These are phyloP conservation scores for Leptodactylus fallax DNA, from an alignment of 2,797 vertebrate genomes.

Conservation along the genomic window DNA sequence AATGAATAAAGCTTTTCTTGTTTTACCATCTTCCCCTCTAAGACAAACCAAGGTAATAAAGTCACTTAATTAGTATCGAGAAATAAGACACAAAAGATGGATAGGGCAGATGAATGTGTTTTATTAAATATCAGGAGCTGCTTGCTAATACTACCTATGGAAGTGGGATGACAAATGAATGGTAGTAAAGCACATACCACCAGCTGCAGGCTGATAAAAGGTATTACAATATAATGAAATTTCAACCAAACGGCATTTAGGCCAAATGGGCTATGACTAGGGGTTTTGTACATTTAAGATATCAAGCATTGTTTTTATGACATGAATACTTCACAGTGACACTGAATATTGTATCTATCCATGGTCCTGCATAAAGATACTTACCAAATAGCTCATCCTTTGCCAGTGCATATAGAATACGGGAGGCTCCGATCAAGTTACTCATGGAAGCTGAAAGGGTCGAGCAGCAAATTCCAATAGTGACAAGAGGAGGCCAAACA, in stretches of 20 bases:
- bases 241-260: neutral
- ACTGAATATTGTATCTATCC: neutral
- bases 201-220: constrained; percentile 21
- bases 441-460: constrained; percentile 90
- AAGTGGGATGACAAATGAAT: neutral
- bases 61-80: neutral
- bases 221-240: constrained; percentile 1
- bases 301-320: neutral
- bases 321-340: neutral
- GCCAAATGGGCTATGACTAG: neutral
- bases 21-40: neutral
- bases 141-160: neutral
- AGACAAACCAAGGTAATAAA: neutral
- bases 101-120: neutral
- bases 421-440: constrained; percentile 89
- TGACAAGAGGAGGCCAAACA: constrained; percentile 85
- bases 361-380: constrained; percentile 55
- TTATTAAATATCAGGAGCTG: neutral
- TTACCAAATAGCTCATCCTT: constrained; percentile 88
- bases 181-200: constrained; percentile 4
- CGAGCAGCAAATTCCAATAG: constrained; percentile 86
- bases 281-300: neutral
- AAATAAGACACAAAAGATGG: neutral
- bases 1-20: neutral
- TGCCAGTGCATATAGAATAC: constrained; percentile 88